Evolutionary conservation across 2,888 invertebrate species (phyloP), one percentile per base, ranked within the genome.

Genomic region (Sminthurinus aureus): DNA sequence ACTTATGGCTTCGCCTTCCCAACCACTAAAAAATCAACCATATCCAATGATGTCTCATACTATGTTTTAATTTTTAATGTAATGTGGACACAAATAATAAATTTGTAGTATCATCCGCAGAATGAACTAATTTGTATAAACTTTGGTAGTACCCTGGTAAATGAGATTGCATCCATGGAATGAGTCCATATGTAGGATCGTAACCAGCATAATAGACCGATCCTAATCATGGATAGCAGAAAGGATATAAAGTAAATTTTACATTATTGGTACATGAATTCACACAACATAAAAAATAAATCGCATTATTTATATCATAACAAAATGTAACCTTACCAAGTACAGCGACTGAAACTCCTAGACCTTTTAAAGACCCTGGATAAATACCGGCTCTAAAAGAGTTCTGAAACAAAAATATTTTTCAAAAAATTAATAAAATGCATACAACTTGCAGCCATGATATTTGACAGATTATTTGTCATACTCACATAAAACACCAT

Each of bases 361-460:
- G 92, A 80, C 97, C 97, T 90, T 95, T 95, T 88, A 98, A 93
- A 86, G 98, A 97, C 0, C 97, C 98, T 52, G 99, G 99, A 90
- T 98, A 99, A 20, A 98, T 95, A 73, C 98, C 98, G 92, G 97
- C 98, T 90, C 96, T 94, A 85, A 99, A 92, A 90, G 96, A 96
- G 90, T 98, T 99, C 98, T 99, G 92, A 93, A 89, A 24, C 84
- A 50, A 81, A 12, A 22, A 24, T 22, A 50, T 20, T 38, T 38
- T 38, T 38, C 38, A 38, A 38, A 38, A 38, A 38, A 38, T 38
- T 38, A 1, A 38, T 38, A 38, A 38, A 38, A 38, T 6, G 1
- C 38, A 38, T n/a, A n/a, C n/a, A 38, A 38, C 38, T 38, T 38
- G 6, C 6, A 38, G 38, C 1, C 6, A 38, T 38, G 38, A 6